Conservation (phyloP, 1,140 invertebrate genomes). For the Micrasema longulum region DNA sequence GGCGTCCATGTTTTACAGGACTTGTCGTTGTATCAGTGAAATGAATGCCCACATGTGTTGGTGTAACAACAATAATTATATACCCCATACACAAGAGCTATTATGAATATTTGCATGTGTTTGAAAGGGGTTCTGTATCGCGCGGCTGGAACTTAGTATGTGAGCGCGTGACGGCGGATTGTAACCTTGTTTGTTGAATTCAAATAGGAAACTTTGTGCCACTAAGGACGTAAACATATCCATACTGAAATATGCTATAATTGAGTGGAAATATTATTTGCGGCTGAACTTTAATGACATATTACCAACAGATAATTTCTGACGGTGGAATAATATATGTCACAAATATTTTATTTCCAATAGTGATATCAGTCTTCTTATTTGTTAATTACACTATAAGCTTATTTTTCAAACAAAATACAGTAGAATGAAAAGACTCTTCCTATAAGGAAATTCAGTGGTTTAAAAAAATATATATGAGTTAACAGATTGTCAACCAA, state of each 20-base stretch:
- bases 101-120: slow-evolving; percentile 42
- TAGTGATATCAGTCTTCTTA: too few relatives aligned
- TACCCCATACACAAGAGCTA: slow-evolving; percentile 21
- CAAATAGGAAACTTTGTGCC: slow-evolving; percentile 1
- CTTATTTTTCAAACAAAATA: too few relatives aligned
- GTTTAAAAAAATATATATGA: too few relatives aligned
- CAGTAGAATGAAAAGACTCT: too few relatives aligned
- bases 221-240: not conserved
- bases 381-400: too few relatives aligned
- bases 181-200: slow-evolving; percentile 35
- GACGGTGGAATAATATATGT: too few relatives aligned
- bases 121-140: slow-evolving; percentile 16
- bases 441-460: too few relatives aligned
- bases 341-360: too few relatives aligned
- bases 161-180: slow-evolving; percentile 17
- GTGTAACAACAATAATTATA: slow-evolving; percentile 37
- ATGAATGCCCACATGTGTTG: slow-evolving; percentile 14
- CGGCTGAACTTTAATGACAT: too few relatives aligned
- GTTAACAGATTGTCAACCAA: too few relatives aligned
- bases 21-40: not conserved
- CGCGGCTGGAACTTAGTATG: not conserved
- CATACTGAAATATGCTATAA: not conserved
- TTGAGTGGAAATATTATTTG: too few relatives aligned
- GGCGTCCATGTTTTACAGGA: not conserved
- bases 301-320: too few relatives aligned